Base-by-base conservation (phyloP, 1,140 invertebrate species). In the Radopholus similis region DNA sequence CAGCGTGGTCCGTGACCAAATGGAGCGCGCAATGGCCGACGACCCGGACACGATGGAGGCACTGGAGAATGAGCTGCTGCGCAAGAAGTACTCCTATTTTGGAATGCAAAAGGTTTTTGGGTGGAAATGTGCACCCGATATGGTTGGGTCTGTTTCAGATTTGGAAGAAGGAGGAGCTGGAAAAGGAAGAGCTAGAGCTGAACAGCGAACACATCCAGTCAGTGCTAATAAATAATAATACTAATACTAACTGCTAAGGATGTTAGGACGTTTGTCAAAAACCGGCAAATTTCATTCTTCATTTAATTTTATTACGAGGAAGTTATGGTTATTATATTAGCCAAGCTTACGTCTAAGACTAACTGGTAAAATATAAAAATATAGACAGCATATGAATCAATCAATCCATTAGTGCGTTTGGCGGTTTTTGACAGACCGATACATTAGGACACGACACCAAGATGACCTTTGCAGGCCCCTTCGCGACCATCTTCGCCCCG, bases 31-130 rank as follows among this genome's bases (percentile, higher is more conserved):
- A 13, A 34, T 76, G 6, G 42, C 11, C 2, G 49, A 59, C 32
- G 57, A 70, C 42, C 63, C 71, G 23, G 35, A 53, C 5, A 54
- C 66, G 40, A 60, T 79, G 23, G 70, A 73, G 32, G 51, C 42
- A 23, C 38, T 77, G 26, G 70, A 80, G 28, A 54, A 13, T 18
- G 64, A 44, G 42, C 47, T 54, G 38, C 73, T 66, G 28, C 62
- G 42, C 1, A 70, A 70, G 40, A 66, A 77, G 13, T 69, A 72
- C 26, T 66, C 73, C 18, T 77, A 78, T 63, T 74, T 65, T 23
- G 64, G 74, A 38, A 78, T 77, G 70, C 75, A 77, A 63, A 74
- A 77, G 58, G 37, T 77, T 4, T 77, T 74, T 70, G 47, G 28
- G 77, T 73, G 60, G 37, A 66, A 26, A 58, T 66, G 11, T 18